These are phyloP conservation scores for Drosophila albomicans DNA, from an alignment of 1,140 invertebrate species.

Conservation along the genomic window DNA sequence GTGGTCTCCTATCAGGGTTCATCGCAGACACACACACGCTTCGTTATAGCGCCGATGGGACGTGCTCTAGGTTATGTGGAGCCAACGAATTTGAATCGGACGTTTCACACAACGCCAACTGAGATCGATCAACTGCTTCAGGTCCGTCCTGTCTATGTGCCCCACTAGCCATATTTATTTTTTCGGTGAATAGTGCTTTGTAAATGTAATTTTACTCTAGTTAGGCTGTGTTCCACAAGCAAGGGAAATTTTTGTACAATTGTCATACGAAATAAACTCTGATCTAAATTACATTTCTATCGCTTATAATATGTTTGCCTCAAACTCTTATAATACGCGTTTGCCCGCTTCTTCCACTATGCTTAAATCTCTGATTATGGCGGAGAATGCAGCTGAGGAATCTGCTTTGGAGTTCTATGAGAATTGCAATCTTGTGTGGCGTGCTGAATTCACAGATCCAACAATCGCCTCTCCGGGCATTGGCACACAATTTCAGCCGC, in stretches of 20 bases:
- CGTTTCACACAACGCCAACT: constrained; percentile 56
- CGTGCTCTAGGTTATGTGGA: constrained; percentile 76
- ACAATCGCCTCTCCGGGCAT: constrained; percentile 24
- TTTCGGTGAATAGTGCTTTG: background rate
- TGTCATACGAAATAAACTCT: background rate
- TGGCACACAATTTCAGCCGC: constrained; percentile 38
- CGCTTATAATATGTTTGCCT: background rate
- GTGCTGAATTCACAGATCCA: constrained; percentile 32
- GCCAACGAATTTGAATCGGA: constrained; percentile 77
- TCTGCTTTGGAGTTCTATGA: constrained; percentile 48
- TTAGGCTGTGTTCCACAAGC: constrained; percentile 26
- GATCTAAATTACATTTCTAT: background rate
- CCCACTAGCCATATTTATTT: constrained; percentile 30
- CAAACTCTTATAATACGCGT: background rate
- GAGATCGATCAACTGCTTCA: constrained; percentile 63
- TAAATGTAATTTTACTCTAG: constrained; percentile 7
- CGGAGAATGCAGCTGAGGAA: constrained; percentile 22
- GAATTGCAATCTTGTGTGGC: constrained; percentile 38
- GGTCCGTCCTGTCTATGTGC: constrained; percentile 74
- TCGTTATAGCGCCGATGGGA: constrained; percentile 79
- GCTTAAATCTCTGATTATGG: constrained; percentile 7
- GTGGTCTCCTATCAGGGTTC: constrained; percentile 81
- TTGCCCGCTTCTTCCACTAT: background rate
- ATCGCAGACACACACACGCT: constrained; percentile 72
- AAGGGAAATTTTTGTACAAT: background rate